Base-by-base conservation (phyloP, 2,888 invertebrate species). In the Strigamia transsilvanica region DNA sequence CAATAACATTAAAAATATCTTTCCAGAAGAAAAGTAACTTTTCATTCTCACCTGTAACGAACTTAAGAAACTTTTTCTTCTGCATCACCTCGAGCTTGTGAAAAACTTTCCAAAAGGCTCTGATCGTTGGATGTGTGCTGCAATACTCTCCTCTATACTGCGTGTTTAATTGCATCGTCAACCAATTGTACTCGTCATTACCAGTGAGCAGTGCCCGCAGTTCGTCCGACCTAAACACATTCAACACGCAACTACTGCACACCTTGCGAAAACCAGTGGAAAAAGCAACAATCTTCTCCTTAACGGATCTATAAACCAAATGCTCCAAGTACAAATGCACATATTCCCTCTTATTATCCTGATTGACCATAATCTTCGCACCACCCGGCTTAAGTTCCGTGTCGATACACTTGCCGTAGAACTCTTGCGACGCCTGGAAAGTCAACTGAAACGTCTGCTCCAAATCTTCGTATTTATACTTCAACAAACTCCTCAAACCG, bases 71-170 rank as follows among this genome's bases (percentile, higher is more conserved):
- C 73, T 73, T 73, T 27, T 27, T 73, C 10, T 73, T 73, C 32
- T 73, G 73, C 4, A 13, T n/a, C 13, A 27, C 7, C 15, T 73
- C 73, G 5, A 73, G 3, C 32, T 73, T 73, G 13, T 73, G 73
- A 73, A 73, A 73, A 32, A 73, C 73, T 13, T 73, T 73, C 73
- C 73, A 73, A 32, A 73, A 73, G 9, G 23, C 23, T 73, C 32
- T 13, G 7, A 73, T 73, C 3, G 32, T 32, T 3, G 73, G 73
- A 73, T 73, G 73, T 6, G 23, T 73, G 10, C 73, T 21, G 21
- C 23, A 73, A 73, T 73, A 73, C 13, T 32, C 73, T 21, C 73
- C 73, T 32, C 32, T 73, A 32, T 73, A 73, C 32, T 13, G 32
- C 23, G 23, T 27, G 10, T 73, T 27, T 12, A 21, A 27, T 21